Percentiles rank a stretch among this genome's conserved stretches.
Conservation (phyloP, 2,888 invertebrate genomes). For the Andrena marginata region DNA sequence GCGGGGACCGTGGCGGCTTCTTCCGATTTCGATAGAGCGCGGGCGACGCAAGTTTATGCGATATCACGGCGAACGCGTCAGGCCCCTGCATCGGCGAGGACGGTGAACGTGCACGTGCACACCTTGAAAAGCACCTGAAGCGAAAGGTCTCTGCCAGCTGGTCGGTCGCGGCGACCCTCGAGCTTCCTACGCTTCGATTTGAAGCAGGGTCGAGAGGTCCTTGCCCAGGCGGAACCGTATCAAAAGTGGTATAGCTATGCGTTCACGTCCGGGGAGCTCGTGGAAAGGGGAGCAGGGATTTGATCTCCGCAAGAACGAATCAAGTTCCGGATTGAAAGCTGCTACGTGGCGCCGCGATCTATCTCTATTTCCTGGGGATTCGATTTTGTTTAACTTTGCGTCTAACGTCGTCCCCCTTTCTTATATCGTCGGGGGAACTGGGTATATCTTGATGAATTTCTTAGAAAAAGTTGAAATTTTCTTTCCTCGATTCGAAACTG, state of each 20-base stretch:
- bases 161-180: slow-evolving; percentile 63
- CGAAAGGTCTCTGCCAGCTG: slow-evolving; percentile 72
- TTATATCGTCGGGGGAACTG: no score
- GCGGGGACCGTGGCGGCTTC: slow-evolving; percentile 30
- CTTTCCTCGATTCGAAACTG: no score
- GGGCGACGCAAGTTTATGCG: slow-evolving; percentile 66
- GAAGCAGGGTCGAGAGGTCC: slow-evolving; percentile 76
- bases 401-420: background rate
- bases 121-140: slow-evolving; percentile 68
- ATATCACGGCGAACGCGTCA: slow-evolving; percentile 74
- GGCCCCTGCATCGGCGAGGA: slow-evolving; percentile 58
- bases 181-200: slow-evolving; percentile 56
- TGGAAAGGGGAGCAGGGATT: slow-evolving; percentile 54
- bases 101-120: slow-evolving; percentile 67
- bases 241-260: slow-evolving; percentile 72
- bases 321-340: slow-evolving; percentile 32
- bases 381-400: slow-evolving; percentile 19
- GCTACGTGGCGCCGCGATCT: slow-evolving; percentile 12
- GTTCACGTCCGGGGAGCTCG: slow-evolving; percentile 44
- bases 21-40: slow-evolving; percentile 71
- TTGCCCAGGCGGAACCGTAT: slow-evolving; percentile 76
- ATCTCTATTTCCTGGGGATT: slow-evolving; percentile 13
- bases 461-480: no score
- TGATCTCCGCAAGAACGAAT: slow-evolving; percentile 39
- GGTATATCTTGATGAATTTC: no score